These are phyloP conservation scores for Drosophila funebris DNA, from an alignment of 1,140 invertebrate species.

Conservation along the genomic window DNA sequence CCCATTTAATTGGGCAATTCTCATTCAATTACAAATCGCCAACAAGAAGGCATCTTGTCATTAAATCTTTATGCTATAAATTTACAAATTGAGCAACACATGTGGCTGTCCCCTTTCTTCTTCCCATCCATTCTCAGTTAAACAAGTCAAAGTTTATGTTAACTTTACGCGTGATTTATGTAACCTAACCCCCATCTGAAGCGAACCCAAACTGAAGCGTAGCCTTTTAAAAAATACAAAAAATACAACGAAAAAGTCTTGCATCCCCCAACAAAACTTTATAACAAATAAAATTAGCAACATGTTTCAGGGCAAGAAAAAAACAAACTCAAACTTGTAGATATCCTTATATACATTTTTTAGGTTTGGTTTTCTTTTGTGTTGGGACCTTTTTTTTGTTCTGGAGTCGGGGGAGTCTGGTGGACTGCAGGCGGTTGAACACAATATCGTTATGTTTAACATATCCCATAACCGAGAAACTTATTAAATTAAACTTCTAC, in stretches of 20 bases:
- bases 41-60: neutral
- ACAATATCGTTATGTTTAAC: conserved; percentile 66
- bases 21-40: neutral
- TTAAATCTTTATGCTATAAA: conserved; percentile 4
- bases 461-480: conserved; percentile 62
- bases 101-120: conserved; percentile 36
- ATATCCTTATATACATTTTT: conserved; percentile 29
- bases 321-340: conserved; percentile 44
- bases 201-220: neutral
- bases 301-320: conserved; percentile 37
- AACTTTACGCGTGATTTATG: conserved; percentile 75
- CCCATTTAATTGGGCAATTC: conserved; percentile 49
- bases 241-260: conserved; percentile 18
- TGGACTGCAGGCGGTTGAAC: neutral
- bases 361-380: conserved; percentile 32
- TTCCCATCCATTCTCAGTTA: too few species aligned
- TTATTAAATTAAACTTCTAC: conserved; percentile 82
- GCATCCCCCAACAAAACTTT: conserved; percentile 41
- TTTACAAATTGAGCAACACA: conserved; percentile 57
- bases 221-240: too few species aligned
- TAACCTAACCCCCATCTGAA: too few species aligned
- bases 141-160: conserved; percentile 65
- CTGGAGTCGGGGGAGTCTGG: neutral
- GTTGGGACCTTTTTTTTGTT: conserved; percentile 35
- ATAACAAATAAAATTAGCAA: conserved; percentile 77